Conservation (phyloP, 2,113 vertebrate genomes). For the Taxidea taxus region DNA sequence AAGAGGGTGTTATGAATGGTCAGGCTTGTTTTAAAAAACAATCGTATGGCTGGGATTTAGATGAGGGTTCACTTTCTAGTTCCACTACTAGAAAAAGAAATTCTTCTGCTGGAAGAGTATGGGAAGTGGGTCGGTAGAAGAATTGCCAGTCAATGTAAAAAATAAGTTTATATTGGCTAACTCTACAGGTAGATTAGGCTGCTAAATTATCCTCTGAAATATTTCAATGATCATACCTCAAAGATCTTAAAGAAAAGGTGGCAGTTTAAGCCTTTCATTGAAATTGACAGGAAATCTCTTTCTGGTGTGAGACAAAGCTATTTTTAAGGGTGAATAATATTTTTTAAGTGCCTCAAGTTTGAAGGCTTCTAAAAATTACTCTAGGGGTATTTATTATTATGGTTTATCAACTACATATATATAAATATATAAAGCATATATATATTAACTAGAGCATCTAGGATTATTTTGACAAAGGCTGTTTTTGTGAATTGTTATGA, state of each 20-base stretch:
- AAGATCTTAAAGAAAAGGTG: not conserved
- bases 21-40: not conserved
- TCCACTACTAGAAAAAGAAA: not conserved
- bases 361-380: not conserved
- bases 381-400: not conserved
- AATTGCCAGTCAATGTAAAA: not conserved
- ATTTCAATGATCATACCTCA: not conserved
- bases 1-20: not conserved
- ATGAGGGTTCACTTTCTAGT: not conserved
- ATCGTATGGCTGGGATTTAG: rapidly evolving
- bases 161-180: not conserved
- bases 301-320: not conserved
- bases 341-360: not conserved
- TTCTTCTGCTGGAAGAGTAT: not conserved
- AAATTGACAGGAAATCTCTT: not conserved
- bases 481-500: not conserved
- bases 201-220: not conserved
- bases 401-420: not conserved
- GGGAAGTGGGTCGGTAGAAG: not conserved
- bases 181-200: not conserved
- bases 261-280: not conserved
- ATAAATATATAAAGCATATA: not conserved
- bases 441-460: not conserved
- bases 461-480: not conserved
- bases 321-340: not conserved